Evolutionary conservation across 2,113 vertebrate species (phyloP).

Genomic region (Gobio gobio): DNA sequence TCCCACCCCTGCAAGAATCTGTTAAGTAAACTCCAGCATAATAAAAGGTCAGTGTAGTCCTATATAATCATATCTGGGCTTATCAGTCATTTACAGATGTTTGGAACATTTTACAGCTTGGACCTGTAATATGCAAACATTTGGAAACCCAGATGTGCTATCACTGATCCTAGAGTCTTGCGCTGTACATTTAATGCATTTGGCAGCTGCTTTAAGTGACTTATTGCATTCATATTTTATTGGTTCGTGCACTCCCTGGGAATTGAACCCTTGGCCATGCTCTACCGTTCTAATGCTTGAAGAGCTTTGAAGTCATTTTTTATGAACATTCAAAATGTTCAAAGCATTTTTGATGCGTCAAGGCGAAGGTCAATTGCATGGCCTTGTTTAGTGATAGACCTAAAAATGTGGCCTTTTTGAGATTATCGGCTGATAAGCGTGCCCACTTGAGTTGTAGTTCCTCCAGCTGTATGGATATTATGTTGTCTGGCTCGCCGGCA

Average conservation of each 20-base stretch:
- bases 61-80: background rate
- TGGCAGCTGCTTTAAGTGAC: conserved; percentile 2
- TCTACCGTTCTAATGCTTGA: background rate
- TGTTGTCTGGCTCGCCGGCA: too few species aligned
- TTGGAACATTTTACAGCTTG: conserved; percentile 22
- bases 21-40: conserved; percentile 17
- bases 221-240: background rate
- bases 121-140: conserved; percentile 25
- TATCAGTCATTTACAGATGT: conserved; percentile 30
- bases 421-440: background rate
- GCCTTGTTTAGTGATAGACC: background rate
- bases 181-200: conserved; percentile 1
- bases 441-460: background rate
- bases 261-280: background rate
- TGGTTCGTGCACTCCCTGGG: background rate
- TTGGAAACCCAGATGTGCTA: conserved; percentile 26
- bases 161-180: background rate
- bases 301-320: background rate
- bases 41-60: conserved; percentile 5
- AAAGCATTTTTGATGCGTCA: conserved; percentile 4
- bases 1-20: conserved; percentile 20
- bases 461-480: background rate
- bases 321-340: background rate
- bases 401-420: too few species aligned
- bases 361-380: background rate